Evolutionary conservation across 53 echinoderm and acorn worm species (phyloP).

Genomic region (Astropecten irregularis): DNA sequence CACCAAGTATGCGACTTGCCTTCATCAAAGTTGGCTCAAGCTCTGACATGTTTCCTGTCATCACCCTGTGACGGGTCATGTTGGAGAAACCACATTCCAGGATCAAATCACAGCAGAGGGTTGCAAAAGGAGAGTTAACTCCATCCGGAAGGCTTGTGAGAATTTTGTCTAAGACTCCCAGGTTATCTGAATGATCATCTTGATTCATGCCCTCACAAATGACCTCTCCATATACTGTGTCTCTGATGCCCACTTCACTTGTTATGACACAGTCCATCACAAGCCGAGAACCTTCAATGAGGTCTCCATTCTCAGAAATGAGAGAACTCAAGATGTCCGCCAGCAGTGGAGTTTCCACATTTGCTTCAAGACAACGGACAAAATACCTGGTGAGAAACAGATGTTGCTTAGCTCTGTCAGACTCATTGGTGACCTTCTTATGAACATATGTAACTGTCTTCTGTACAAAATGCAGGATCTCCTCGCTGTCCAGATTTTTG

Average conservation of each 20-base stretch:
- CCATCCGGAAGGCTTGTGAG: neutral
- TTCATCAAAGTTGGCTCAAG: neutral
- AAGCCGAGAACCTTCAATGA: constrained; percentile 30
- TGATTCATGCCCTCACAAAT: neutral
- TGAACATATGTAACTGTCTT: neutral
- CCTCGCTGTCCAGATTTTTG: constrained; percentile 7
- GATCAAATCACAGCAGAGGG: constrained; percentile 51
- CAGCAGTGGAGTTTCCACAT: constrained; percentile 40
- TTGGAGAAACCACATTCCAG: no score
- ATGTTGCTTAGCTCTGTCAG: neutral
- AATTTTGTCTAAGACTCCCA: neutral
- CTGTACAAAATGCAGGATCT: constrained; percentile 8
- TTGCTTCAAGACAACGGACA: constrained; percentile 41
- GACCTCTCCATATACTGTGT: neutral
- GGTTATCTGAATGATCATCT: neutral
- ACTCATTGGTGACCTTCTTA: neutral
- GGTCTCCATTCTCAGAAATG: neutral
- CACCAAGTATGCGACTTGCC: neutral
- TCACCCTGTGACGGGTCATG: no score
- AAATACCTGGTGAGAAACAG: constrained; percentile 28
- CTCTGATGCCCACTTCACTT: constrained; percentile 14
- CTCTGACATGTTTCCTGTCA: neutral
- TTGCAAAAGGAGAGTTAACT: constrained; percentile 5
- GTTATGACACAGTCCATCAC: constrained; percentile 17
- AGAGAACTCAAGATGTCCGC: constrained; percentile 4